Base-by-base conservation (phyloP, 2,113 vertebrate genomes). In the Silurus asotus region DNA sequence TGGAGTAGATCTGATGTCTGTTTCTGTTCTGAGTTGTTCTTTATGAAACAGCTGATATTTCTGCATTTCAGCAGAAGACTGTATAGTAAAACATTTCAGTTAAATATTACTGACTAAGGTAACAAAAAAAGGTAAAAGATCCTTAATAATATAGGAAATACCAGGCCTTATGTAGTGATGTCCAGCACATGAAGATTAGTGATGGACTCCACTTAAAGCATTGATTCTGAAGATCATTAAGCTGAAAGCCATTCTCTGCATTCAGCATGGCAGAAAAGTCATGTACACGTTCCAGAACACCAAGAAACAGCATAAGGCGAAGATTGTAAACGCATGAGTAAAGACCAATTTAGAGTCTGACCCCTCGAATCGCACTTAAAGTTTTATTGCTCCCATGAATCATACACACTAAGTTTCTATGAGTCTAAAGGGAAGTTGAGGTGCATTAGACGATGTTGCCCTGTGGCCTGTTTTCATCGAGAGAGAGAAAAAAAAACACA, bases 341-440 rank as follows among this genome's bases (percentile, higher is more conserved):
- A 64, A 76, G 83, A 84, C 70, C 28, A 53, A 55, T n/a, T 56
- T 49, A 11, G 11, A 53, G 48, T n/a, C 45, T 37, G 59, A 77
- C 61, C 74, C 19, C 74, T 67, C 72, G 65, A 80, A 48, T 72
- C 65, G 81, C 76, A 72, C 11, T 55, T 78, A 55, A 67, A 76
- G 74, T 7, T 70, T 86, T 81, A 86, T 61, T 72, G 15, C 55
- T 37, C 20, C 5, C 17, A 61, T 81, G 84, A 86, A 86, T 70
- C 77, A 80, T 72, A n/a, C 53, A 19, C 37, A 13, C 56, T 58
- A 11, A 49, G 64, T 72, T 61, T 78, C 48, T 49, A 4, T 51
- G 72, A 77, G 25, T 61, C 61, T 28, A 3, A 65, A 65, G 74
- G 25, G 83, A 64, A 84, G 74, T 45, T 10, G 48, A 51, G 83